Evolutionary conservation across 2,113 vertebrate genomes (phyloP).

Genomic region (Rhodinocichla rosea): DNA sequence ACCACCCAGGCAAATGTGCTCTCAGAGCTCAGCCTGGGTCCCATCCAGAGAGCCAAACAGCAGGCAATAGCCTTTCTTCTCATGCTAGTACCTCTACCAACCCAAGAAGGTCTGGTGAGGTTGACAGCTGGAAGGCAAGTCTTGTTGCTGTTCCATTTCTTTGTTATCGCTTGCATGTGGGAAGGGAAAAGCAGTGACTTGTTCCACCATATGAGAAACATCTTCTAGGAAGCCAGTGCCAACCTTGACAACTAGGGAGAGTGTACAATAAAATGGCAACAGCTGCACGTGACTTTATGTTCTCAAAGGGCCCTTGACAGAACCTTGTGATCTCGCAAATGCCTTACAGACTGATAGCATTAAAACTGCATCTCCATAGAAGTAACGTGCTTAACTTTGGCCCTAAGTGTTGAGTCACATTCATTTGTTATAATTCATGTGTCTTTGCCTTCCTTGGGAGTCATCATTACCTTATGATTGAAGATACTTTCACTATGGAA

Average conservation of each 20-base stretch:
- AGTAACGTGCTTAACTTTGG: not conserved
- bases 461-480: not conserved
- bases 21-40: not conserved
- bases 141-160: not conserved
- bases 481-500: not conserved
- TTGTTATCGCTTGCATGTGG: rapidly evolving
- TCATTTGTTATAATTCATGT: not conserved
- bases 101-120: not conserved
- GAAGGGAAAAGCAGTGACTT: not conserved
- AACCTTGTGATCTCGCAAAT: not conserved
- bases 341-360: not conserved
- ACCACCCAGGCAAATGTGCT: not conserved
- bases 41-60: not conserved
- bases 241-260: not conserved
- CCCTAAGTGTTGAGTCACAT: not conserved
- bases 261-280: not conserved
- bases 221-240: not conserved
- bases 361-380: not conserved
- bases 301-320: not conserved
- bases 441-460: not conserved
- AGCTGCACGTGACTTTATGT: not conserved
- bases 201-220: not conserved
- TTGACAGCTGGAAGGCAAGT: not conserved
- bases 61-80: not conserved
- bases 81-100: not conserved